Conservation (phyloP, 1,140 invertebrate genomes). For the Drosophila repletoides region DNA sequence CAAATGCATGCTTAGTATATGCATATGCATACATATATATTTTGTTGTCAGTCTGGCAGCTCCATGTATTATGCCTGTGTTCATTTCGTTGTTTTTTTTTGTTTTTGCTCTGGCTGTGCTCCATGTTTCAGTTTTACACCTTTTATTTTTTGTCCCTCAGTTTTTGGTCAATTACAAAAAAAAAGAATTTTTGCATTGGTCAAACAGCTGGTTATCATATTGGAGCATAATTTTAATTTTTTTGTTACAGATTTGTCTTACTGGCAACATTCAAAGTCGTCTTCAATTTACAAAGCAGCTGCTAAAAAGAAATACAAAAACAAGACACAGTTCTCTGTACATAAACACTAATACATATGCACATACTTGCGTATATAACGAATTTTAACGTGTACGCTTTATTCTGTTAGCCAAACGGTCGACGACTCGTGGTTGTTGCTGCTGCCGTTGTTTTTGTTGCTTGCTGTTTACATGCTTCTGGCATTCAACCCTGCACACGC, state of each 20-base stretch:
- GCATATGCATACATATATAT: no score
- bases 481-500: slow-evolving; percentile 21
- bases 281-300: slow-evolving; percentile 5
- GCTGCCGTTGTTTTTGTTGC: neutral
- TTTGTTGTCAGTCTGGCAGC: slow-evolving; percentile 13
- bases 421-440: slow-evolving; percentile 15
- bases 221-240: neutral
- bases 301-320: neutral
- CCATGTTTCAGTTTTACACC: no score
- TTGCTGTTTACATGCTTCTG: slow-evolving; percentile 6
- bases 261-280: slow-evolving; percentile 4
- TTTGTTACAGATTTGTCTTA: no score
- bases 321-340: neutral
- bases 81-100: slow-evolving; percentile 49
- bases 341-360: neutral
- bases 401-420: slow-evolving; percentile 24
- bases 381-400: slow-evolving; percentile 2
- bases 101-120: neutral
- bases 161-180: no score
- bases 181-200: no score
- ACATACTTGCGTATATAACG: neutral
- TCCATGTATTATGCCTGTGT: slow-evolving; percentile 49
- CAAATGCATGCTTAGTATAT: no score
- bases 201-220: neutral
- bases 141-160: no score